Base-by-base conservation (phyloP, 2,113 vertebrate genomes). In the Larimichthys polyactis region DNA sequence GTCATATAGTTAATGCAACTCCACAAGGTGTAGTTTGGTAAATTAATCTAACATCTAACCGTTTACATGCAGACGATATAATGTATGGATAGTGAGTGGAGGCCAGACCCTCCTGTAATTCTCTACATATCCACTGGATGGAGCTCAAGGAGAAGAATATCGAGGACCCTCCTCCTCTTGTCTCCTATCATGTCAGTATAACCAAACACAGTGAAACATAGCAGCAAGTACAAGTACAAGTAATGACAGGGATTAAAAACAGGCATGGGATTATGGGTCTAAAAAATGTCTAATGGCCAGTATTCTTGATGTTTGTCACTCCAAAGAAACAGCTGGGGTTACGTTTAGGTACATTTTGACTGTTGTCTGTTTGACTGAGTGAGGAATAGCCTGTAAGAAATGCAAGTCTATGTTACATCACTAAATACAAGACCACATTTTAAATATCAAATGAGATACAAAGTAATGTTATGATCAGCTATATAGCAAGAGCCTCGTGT, bases 61-160 rank as follows among this genome's bases (percentile, higher is more conserved):
- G 2, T 57, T 65, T 24, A 46, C 63, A 70, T 55, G 29, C 5
- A 71, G 4, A 40, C 32, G 10, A 22, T 40, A 5, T 7, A 15
- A 1, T 14, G 5, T 63, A 20, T 11, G 9, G 12, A 10, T 24
- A 4, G n/a, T n/a, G 6, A 16, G 14, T n/a, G 4, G 5, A 59
- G 36, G 43, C 0, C 12, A 66, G 27, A 69, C 40, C 3, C 8
- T 16, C 22, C 24, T 85, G 85, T 77, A 81, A 65, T 79, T 77
- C 40, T 74, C 3, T 48, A 15, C 62, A 11, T 17, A 32, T 12
- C 7, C 89, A 93, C 87, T 60, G 2, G 90, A 68, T 91, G 79
- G 83, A 73, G 83, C 36, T 62, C 87, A 22, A 84, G 54, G 32
- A 87, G 3, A 89, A 20, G 10, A 20, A 32, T 51, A 5, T 4